phyloP scores from a whole-genome alignment of 1,140 invertebrate species.

The Aphidius ervi region DNA sequence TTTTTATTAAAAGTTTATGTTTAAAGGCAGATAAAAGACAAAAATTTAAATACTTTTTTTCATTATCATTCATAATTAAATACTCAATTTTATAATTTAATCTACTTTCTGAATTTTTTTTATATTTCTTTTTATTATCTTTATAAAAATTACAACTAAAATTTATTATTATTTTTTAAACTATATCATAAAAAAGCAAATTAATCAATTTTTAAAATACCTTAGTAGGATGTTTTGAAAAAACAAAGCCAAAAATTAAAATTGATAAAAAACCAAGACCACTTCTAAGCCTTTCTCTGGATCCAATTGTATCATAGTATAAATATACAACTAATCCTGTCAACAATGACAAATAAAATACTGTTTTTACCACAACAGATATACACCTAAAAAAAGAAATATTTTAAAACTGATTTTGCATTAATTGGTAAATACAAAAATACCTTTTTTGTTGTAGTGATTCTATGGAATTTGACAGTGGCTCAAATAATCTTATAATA shows the following conservation, averaged over 20 bases:
- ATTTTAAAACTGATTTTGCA: constrained; percentile 21
- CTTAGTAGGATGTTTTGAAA: constrained; percentile 60
- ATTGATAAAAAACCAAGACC: constrained; percentile 60
- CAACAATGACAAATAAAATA: constrained; percentile 44
- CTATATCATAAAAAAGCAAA: no score
- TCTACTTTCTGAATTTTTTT: no score
- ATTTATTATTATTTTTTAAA: no score
- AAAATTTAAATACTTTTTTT: no score
- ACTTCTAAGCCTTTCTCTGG: constrained; percentile 63
- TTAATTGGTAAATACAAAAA: neutral
- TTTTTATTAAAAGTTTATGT: neutral
- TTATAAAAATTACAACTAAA: no score
- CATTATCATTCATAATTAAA: no score
- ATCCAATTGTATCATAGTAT: constrained; percentile 60
- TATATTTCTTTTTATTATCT: no score
- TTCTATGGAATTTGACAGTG: constrained; percentile 5
- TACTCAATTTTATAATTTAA: no score
- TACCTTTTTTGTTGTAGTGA: constrained; percentile 24
- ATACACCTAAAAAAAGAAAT: constrained; percentile 22
- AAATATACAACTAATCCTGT: constrained; percentile 57
- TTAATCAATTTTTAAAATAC: constrained; percentile 42
- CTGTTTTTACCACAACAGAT: neutral
- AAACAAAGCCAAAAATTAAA: constrained; percentile 54
- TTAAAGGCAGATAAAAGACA: neutral
- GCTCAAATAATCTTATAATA: constrained; percentile 30